Percentiles rank a stretch among this genome's conserved stretches.
Conservation (phyloP, 2,113 vertebrate genomes). For the Machaerirhynchus nigripectus region DNA sequence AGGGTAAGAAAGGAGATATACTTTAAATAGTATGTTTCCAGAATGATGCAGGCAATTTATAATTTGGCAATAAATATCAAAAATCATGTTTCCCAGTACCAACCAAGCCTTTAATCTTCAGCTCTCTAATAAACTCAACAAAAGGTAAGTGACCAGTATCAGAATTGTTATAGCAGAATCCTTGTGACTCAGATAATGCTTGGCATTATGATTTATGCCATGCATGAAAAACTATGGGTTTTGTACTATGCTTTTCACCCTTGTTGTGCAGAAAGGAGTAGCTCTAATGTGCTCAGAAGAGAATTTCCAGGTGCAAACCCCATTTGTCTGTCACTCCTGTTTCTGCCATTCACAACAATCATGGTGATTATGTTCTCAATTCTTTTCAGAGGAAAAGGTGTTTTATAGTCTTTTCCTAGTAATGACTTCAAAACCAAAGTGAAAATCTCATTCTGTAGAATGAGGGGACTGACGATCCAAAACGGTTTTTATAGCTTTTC, state of each 20-base stretch:
- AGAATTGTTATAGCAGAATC: neutral
- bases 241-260: neutral
- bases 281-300: neutral
- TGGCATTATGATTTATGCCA: neutral
- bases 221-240: neutral
- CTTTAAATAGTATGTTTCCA: fast-evolving
- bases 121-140: neutral
- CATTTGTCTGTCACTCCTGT: neutral
- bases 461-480: neutral
- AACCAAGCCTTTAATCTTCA: neutral
- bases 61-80: neutral
- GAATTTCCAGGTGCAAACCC: neutral
- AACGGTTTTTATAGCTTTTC: neutral
- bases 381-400: neutral
- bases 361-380: neutral
- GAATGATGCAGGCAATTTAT: neutral
- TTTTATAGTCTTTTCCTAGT: neutral
- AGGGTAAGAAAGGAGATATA: neutral
- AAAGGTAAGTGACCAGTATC: neutral
- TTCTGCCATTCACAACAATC: neutral
- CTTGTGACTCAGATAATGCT: neutral
- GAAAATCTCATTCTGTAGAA: neutral
- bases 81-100: neutral
- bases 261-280: neutral
- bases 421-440: neutral